Conservation (phyloP, 2,797 vertebrate species). For the Botia kubotai region DNA sequence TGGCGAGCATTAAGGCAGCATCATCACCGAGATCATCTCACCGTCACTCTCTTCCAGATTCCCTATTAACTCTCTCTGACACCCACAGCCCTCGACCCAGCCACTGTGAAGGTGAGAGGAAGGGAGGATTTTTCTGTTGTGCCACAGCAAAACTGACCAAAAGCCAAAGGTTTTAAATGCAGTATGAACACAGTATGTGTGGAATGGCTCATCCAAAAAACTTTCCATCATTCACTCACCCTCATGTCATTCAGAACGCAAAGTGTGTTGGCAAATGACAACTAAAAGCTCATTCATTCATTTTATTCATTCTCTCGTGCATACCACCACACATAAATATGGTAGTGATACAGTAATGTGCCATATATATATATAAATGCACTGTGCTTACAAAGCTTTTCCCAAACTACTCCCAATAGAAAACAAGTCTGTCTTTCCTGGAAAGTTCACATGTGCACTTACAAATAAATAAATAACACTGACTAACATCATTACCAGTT, state of each 20-base stretch:
- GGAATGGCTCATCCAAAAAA: too few relatives aligned
- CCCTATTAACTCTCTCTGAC: slow-evolving; percentile 78
- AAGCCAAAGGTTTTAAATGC: neutral
- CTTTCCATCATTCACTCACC: too few relatives aligned
- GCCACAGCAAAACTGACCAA: neutral
- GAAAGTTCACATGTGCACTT: slow-evolving; percentile 7
- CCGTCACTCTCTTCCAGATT: slow-evolving; percentile 72
- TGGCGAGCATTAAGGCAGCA: slow-evolving; percentile 79
- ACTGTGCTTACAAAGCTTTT: too few relatives aligned
- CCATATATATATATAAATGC: too few relatives aligned
- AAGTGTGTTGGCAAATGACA: too few relatives aligned
- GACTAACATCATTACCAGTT: slow-evolving; percentile 29
- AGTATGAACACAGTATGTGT: neutral
- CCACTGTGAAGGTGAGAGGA: slow-evolving; percentile 63
- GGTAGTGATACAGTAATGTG: too few relatives aligned
- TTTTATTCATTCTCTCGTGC: too few relatives aligned
- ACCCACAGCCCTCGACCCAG: slow-evolving; percentile 76
- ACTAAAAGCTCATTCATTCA: too few relatives aligned
- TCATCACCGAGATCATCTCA: slow-evolving; percentile 76
- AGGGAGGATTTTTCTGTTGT: neutral
- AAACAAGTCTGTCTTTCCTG: neutral
- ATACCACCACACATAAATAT: too few relatives aligned
- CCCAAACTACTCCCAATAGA: too few relatives aligned
- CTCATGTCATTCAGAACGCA: too few relatives aligned
- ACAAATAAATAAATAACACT: neutral